Percentiles rank a stretch among this genome's conserved stretches.
These are phyloP conservation scores for Idris sp. DNA, from an alignment of 1,140 invertebrate genomes.

Conservation along the genomic window DNA sequence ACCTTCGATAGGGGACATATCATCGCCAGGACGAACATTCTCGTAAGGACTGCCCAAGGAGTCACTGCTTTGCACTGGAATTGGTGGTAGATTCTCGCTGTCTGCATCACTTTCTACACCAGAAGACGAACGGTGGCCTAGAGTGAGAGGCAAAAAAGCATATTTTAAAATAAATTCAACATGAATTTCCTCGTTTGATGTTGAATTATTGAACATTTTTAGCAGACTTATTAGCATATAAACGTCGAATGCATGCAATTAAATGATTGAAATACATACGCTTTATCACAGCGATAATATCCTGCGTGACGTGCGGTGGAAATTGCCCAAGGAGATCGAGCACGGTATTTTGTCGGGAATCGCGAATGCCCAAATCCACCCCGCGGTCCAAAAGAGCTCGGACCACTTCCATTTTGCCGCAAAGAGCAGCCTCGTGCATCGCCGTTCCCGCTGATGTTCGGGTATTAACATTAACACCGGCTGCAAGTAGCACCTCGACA, in stretches of 20 bases:
- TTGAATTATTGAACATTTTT: too few species aligned
- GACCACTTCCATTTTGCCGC: constrained; percentile 95
- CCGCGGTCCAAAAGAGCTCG: constrained; percentile 88
- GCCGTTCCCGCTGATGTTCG: constrained; percentile 93
- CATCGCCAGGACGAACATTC: constrained; percentile 79
- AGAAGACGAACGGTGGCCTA: constrained; percentile 75
- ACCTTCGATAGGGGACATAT: constrained; percentile 77
- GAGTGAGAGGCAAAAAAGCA: constrained; percentile 3
- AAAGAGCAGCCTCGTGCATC: constrained; percentile 95
- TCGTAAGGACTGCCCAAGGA: constrained; percentile 83
- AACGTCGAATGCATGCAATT: too few species aligned
- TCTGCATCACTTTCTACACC: constrained; percentile 79
- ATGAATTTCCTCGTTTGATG: too few species aligned
- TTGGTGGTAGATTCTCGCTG: constrained; percentile 80
- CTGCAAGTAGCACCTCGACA: constrained; percentile 81
- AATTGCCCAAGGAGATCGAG: constrained; percentile 92
- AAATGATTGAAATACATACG: constrained; percentile 83
- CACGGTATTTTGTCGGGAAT: constrained; percentile 89
- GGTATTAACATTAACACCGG: constrained; percentile 93
- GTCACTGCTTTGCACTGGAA: constrained; percentile 79
- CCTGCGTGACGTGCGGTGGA: constrained; percentile 91
- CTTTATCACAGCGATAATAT: constrained; percentile 89
- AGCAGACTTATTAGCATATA: constrained; percentile 1
- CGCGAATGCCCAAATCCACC: constrained; percentile 88
- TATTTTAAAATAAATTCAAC: too few species aligned